These are phyloP conservation scores for Cherax destructor DNA, from an alignment of 1,140 invertebrate genomes.

Conservation along the genomic window DNA sequence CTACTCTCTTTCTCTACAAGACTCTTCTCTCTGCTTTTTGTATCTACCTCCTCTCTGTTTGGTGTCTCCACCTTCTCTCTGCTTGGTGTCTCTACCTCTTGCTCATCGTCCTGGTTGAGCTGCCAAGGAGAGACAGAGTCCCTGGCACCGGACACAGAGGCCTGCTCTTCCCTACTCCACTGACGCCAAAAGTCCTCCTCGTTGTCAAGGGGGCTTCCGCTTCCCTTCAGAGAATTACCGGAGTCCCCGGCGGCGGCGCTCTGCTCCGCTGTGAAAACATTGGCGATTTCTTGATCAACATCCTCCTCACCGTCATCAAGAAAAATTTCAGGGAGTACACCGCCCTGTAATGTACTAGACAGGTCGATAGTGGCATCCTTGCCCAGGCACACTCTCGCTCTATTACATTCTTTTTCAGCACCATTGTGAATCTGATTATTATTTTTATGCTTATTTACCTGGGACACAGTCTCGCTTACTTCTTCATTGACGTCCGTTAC, in stretches of 20 bases:
- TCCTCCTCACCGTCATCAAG: slow-evolving; percentile 41
- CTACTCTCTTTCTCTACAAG: too few relatives aligned
- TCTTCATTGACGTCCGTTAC: background rate
- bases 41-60: background rate
- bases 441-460: background rate
- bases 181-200: slow-evolving; percentile 60
- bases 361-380: background rate
- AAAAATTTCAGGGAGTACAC: slow-evolving; percentile 30
- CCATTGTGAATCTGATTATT: background rate
- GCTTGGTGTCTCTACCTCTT: background rate
- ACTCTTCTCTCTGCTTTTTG: background rate
- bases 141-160: slow-evolving; percentile 19
- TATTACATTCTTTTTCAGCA: background rate
- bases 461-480: background rate
- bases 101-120: background rate
- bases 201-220: background rate
- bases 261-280: slow-evolving; percentile 26
- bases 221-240: slow-evolving; percentile 11
- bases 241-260: background rate
- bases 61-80: background rate
- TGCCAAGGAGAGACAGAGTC: slow-evolving; percentile 59
- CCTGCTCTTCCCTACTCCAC: slow-evolving; percentile 50
- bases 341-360: background rate
- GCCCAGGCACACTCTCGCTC: too few relatives aligned
- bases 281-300: slow-evolving; percentile 43